Conservation (phyloP, 2,113 vertebrate genomes). For the Mobula birostris region DNA sequence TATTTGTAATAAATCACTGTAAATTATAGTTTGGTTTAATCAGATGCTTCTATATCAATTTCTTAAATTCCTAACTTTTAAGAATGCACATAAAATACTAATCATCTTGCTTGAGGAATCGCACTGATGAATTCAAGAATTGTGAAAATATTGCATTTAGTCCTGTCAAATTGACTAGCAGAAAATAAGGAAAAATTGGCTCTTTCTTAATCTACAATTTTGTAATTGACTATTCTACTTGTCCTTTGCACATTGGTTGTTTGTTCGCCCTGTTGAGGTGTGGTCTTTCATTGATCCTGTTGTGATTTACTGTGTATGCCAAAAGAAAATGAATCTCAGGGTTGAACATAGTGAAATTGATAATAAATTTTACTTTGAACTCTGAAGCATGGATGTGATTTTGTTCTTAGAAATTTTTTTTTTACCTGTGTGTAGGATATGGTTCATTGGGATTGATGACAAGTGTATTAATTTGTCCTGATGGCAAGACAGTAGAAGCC, state of each 20-base stretch:
- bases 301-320: too few relatives aligned
- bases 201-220: neutral
- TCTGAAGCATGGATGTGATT: neutral
- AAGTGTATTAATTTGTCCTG: conserved; percentile 89
- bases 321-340: too few relatives aligned
- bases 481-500: conserved; percentile 89
- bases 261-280: too few relatives aligned
- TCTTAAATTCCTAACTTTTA: neutral
- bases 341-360: too few relatives aligned
- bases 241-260: too few relatives aligned
- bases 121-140: neutral
- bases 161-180: neutral
- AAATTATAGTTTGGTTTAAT: neutral
- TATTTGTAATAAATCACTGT: neutral
- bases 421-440: conserved; percentile 64
- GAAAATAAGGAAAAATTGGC: neutral
- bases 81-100: neutral
- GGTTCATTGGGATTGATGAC: conserved; percentile 98
- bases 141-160: neutral
- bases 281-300: too few relatives aligned
- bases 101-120: neutral
- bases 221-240: neutral
- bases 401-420: neutral
- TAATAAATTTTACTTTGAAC: too few relatives aligned
- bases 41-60: neutral